phyloP scores from a whole-genome alignment of 2,888 invertebrate species.

The Sphaerophoria taeniata region DNA sequence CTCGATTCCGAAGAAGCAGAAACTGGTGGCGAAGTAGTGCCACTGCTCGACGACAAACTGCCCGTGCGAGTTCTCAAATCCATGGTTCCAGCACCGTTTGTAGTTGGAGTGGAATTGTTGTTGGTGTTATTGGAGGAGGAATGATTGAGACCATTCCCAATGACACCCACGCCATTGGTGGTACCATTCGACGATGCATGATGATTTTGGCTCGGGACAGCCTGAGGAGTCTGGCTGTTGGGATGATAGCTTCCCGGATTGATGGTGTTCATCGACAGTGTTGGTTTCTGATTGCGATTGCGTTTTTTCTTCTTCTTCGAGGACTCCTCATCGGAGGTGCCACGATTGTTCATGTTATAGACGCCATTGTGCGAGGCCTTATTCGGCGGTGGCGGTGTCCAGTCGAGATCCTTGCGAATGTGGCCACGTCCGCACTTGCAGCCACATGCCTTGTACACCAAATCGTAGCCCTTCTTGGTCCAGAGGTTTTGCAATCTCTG shows the following conservation, averaged over 20 bases:
- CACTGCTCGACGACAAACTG: conserved; percentile 90
- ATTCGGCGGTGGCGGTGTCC: conserved; percentile 87
- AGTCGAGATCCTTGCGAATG: conserved; percentile 96
- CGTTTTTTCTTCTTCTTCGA: conserved; percentile 88
- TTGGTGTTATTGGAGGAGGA: conserved; percentile 19
- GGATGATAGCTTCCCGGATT: conserved; percentile 81
- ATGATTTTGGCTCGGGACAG: conserved; percentile 64
- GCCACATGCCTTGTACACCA: conserved; percentile 97
- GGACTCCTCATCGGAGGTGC: conserved; percentile 83
- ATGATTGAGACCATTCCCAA: conserved; percentile 76
- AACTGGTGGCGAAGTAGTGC: conserved; percentile 91
- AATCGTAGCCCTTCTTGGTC: conserved; percentile 98
- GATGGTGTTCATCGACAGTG: conserved; percentile 85
- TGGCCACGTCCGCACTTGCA: conserved; percentile 97
- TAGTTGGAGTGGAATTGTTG: neutral
- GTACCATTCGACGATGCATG: conserved; percentile 76
- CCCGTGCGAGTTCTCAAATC: conserved; percentile 88
- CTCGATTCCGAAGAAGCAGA: conserved; percentile 87
- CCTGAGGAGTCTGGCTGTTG: conserved; percentile 77
- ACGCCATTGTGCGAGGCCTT: conserved; percentile 76
- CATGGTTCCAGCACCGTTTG: conserved; percentile 76
- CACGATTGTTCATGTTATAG: conserved; percentile 55
- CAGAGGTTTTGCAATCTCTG: conserved; percentile 97
- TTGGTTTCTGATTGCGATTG: conserved; percentile 87
- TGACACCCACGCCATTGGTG: conserved; percentile 81